Evolutionary conservation across 2,888 invertebrate species (phyloP).

Genomic region (Aphodius granarius): DNA sequence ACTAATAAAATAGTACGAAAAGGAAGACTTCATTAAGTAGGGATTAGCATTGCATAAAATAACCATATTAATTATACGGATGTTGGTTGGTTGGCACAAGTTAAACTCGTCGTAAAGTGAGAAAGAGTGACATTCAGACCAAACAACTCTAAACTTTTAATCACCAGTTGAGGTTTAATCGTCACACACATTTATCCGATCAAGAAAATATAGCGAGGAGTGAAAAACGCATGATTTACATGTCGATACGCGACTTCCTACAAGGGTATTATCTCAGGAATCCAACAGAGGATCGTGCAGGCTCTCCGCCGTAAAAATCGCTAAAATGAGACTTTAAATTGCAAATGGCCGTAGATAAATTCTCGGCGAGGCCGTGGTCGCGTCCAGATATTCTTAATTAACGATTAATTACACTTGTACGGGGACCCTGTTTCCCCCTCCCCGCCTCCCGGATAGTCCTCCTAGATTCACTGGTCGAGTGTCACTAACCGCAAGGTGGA

Average conservation of each 20-base stretch:
- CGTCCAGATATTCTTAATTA: constrained; percentile 13
- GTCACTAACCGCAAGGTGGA: constrained; percentile 13
- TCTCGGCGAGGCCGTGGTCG: neutral
- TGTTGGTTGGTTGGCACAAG: neutral
- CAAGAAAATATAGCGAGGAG: neutral
- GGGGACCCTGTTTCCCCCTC: neutral
- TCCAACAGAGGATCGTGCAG: neutral
- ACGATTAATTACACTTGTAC: constrained; percentile 12
- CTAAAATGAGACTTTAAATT: constrained; percentile 12
- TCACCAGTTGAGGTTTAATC: neutral
- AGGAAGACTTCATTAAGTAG: neutral
- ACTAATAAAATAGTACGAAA: neutral
- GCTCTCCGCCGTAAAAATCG: neutral
- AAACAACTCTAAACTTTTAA: neutral
- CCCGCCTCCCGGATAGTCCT: neutral
- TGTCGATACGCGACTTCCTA: neutral
- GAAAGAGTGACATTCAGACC: neutral
- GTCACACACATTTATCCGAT: neutral
- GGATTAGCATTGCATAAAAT: neutral
- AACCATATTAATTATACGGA: neutral
- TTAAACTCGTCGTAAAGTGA: neutral
- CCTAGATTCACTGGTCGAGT: neutral
- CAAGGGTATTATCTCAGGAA: constrained; percentile 7
- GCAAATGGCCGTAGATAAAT: constrained; percentile 13
- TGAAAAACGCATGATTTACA: neutral